Evolutionary conservation across 1,140 invertebrate species (phyloP), one percentile per base, ranked within the genome.

Genomic region (Cotesia glomerata): DNA sequence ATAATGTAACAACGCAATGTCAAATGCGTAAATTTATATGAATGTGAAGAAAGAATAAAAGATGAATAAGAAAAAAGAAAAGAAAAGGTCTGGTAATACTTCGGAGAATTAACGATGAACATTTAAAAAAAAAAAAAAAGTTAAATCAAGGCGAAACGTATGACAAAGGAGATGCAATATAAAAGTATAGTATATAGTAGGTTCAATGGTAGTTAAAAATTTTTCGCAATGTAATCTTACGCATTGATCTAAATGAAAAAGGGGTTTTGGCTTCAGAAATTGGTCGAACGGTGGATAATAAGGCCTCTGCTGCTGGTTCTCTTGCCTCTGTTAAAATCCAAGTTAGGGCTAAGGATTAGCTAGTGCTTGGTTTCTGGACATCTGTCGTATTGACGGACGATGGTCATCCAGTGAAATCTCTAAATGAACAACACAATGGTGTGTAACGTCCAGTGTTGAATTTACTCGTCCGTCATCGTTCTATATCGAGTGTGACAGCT

Each of bases 181-280:
- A 54, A 26, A 26, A 67, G 36, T 67, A 72, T 59, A 74, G n/a
- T n/a, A n/a, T n/a, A n/a, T n/a, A n/a, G n/a, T n/a, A n/a, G 70
- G 65, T 61, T 26, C 18, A 26, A 34, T n/a, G 16, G 32, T 9
- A 1, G 32, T 64, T 59, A 7, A 74, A 79, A 78, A 77, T 72
- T 83, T 86, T 87, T 85, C 81, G 85, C 85, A 82, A 84, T 83
- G 84, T 85, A 87, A 87, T 87, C 86, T 87, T 85, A 77, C 81
- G 81, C 80, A 86, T 87, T 85, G 81, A 87, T 87, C 82, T 85
- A 52, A 65, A 59, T 34, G 72, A 70, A 58, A 70, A 70, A 61
- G 81, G 85, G 39, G 39, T 39, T 39, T 80, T 84, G 79, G 80
- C 80, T 83, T 82, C 77, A 67, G 26, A 13, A 58, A 16, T 61